These are phyloP conservation scores for Bos javanicus DNA, from an alignment of 2,113 vertebrate genomes.

Conservation along the genomic window DNA sequence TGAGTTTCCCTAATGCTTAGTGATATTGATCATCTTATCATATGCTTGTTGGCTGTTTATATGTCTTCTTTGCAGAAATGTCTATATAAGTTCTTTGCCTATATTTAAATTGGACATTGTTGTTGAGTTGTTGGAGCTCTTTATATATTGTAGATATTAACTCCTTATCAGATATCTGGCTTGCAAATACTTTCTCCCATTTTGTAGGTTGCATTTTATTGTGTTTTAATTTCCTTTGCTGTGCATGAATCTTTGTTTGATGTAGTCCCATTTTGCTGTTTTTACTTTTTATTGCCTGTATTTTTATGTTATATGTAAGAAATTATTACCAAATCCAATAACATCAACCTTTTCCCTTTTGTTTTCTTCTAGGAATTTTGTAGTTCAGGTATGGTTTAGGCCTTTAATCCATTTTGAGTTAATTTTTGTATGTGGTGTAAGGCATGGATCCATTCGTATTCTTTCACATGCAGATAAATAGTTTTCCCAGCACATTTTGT, in stretches of 20 bases:
- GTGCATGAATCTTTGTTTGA: neutral
- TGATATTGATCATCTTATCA: neutral
- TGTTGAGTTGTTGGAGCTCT: neutral
- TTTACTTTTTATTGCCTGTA: neutral
- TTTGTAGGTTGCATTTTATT: neutral
- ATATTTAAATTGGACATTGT: neutral
- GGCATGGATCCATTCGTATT: neutral
- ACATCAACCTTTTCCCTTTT: neutral
- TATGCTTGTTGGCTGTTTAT: neutral
- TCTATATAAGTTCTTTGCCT: neutral
- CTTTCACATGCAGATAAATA: neutral
- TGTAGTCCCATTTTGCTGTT: neutral
- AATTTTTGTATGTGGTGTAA: neutral
- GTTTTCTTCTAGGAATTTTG: neutral
- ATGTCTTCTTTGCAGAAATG: neutral
- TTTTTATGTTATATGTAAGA: neutral
- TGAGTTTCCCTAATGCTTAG: neutral
- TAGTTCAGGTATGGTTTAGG: neutral
- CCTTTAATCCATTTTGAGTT: neutral
- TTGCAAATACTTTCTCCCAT: neutral
- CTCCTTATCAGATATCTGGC: neutral
- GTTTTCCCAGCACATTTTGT: neutral
- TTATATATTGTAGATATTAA: neutral
- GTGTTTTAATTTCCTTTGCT: neutral
- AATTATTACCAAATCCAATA: neutral